phyloP scores from a whole-genome alignment of 2,888 invertebrate species.

The Meiosimyza platycephala region DNA sequence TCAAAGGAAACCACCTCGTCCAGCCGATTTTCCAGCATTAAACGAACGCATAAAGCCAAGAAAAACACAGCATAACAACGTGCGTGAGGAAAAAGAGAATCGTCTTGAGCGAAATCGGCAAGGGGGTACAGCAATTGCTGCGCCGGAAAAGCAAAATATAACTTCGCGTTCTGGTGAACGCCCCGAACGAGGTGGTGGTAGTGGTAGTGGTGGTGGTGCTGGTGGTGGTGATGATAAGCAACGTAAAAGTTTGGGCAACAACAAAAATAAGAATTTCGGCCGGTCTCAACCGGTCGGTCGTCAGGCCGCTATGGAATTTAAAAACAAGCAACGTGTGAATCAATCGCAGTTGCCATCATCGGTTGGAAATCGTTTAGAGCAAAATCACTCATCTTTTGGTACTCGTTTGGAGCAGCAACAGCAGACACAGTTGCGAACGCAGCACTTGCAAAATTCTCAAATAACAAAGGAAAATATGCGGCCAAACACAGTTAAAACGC shows the following conservation, averaged over 20 bases:
- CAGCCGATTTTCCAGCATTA: constrained; percentile 72
- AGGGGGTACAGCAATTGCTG: constrained; percentile 17
- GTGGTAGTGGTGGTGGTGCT: constrained; percentile 42
- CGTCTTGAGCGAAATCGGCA: constrained; percentile 53
- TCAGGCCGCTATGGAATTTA: constrained; percentile 64
- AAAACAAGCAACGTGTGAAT: constrained; percentile 54
- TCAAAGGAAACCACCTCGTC: constrained; percentile 66
- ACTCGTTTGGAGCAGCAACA: constrained; percentile 46
- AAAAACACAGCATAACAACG: constrained; percentile 46
- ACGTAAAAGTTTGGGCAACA: constrained; percentile 28
- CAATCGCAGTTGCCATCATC: constrained; percentile 40
- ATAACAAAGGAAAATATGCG: constrained; percentile 5
- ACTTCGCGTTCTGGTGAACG: constrained; percentile 37
- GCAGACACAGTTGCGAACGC: constrained; percentile 24
- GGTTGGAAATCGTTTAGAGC: constrained; percentile 38
- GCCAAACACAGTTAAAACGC: constrained; percentile 1
- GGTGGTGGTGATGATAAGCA: constrained; percentile 41
- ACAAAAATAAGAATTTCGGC: constrained; percentile 37
- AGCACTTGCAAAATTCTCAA: constrained; percentile 10
- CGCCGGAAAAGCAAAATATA: constrained; percentile 17
- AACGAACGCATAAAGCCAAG: constrained; percentile 57
- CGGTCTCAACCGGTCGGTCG: constrained; percentile 45
- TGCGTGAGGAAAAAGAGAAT: constrained; percentile 62
- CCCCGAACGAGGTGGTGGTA: constrained; percentile 27
- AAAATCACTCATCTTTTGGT: constrained; percentile 43